These are phyloP conservation scores for Nematolebias whitei DNA, from an alignment of 2,113 vertebrate species.

Conservation along the genomic window DNA sequence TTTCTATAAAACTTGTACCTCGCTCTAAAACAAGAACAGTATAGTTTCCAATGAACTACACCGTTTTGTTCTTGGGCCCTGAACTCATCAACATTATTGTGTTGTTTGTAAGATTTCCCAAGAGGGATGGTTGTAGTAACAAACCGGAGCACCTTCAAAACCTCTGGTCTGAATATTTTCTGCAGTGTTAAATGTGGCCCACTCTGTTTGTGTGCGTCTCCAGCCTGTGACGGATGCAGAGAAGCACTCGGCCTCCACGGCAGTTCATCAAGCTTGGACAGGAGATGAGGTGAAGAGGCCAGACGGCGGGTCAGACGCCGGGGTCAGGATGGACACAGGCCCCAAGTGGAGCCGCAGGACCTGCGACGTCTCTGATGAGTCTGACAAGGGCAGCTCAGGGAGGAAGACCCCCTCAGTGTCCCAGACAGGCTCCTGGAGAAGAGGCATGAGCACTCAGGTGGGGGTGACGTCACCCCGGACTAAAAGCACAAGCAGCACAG, in stretches of 20 bases:
- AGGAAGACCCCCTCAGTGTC: conserved; percentile 87
- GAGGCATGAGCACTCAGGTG: conserved; percentile 95
- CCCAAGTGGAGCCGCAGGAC: conserved; percentile 82
- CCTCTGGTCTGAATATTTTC: conserved; percentile 21
- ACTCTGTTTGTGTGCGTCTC: background rate
- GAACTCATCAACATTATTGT: conserved; percentile 1
- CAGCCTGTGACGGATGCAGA: conserved; percentile 90
- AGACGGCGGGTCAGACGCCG: conserved; percentile 88
- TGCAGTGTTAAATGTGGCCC: conserved; percentile 25
- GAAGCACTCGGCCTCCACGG: conserved; percentile 87
- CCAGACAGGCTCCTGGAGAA: conserved; percentile 95
- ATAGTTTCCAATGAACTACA: conserved; percentile 1
- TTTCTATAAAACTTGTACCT: background rate
- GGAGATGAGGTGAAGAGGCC: conserved; percentile 90
- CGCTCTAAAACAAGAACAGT: background rate
- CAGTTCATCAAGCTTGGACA: conserved; percentile 85
- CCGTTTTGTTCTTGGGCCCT: background rate
- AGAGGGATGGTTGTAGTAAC: conserved; percentile 18
- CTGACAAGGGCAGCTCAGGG: conserved; percentile 89
- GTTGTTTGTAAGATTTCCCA: conserved; percentile 14
- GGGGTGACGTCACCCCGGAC: conserved; percentile 93
- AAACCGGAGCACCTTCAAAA: conserved; percentile 21
- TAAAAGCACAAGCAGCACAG: conserved; percentile 78
- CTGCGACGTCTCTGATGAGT: conserved; percentile 94
- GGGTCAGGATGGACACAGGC: conserved; percentile 83